A percentile compares a stretch with the other conserved stretches of the same genome.
These are phyloP conservation scores for Esox lucius DNA, from an alignment of 2,797 vertebrate species.

Conservation along the genomic window DNA sequence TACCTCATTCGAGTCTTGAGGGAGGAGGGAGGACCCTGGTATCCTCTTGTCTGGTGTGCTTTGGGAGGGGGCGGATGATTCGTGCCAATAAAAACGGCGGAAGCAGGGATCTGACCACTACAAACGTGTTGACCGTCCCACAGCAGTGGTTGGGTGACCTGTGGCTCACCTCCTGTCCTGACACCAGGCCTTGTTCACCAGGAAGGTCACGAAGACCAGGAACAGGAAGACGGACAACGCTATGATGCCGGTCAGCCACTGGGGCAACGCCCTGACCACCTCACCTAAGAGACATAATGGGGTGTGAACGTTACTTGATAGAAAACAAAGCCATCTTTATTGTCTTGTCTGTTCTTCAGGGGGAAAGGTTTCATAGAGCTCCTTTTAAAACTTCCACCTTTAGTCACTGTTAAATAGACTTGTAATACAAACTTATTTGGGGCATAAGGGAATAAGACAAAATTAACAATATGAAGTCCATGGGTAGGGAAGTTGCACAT, in stretches of 20 bases:
- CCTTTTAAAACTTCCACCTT: too few species aligned
- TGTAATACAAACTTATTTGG: too few species aligned
- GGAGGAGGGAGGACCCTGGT: not conserved
- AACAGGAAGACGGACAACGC: constrained; percentile 78
- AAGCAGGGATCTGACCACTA: not conserved
- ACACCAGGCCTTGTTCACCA: constrained; percentile 83
- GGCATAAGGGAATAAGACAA: too few species aligned
- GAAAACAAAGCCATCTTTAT: too few species aligned
- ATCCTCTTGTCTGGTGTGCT: not conserved
- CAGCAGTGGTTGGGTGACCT: not conserved
- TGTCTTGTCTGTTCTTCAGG: too few species aligned
- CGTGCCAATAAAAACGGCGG: not conserved
- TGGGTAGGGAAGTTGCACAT: too few species aligned
- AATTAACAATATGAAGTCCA: too few species aligned
- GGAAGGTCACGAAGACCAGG: constrained; percentile 69
- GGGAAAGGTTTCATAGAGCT: too few species aligned
- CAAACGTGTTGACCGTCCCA: not conserved
- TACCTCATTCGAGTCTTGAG: not conserved
- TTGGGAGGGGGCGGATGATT: not conserved
- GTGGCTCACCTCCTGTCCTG: constrained; percentile 55
- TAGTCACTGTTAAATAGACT: too few species aligned
- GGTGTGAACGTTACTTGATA: not conserved
- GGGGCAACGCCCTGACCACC: constrained; percentile 59
- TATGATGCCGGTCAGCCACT: constrained; percentile 81
- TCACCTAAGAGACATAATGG: constrained; percentile 28